A percentile compares a stretch with the other conserved stretches of the same genome.
Conservation (phyloP, 2,797 vertebrate genomes). For the Sebastes diaconus region DNA sequence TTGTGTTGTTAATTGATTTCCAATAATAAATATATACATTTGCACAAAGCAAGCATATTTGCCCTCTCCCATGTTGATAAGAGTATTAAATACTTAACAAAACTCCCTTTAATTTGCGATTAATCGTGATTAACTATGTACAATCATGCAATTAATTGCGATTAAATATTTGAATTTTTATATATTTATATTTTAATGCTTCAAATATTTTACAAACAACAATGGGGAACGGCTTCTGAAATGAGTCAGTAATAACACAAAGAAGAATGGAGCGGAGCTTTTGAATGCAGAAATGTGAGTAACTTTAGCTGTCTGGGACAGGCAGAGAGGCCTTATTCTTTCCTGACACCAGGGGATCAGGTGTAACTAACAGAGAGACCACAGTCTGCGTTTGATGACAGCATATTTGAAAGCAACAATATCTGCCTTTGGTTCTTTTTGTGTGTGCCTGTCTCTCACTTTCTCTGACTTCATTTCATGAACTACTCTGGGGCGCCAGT, state of each 20-base stretch:
- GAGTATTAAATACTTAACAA: no score
- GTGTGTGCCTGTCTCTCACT: constrained; percentile 3
- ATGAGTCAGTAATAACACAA: not conserved
- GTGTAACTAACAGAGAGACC: constrained; percentile 19
- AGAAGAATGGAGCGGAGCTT: not conserved
- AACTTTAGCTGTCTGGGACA: not conserved
- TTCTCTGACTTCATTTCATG: constrained; percentile 3
- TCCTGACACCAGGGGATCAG: constrained; percentile 6
- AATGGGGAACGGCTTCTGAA: not conserved
- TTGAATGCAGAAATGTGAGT: not conserved
- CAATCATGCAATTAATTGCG: no score
- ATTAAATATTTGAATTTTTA: no score
- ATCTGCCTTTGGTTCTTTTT: not conserved
- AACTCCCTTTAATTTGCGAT: no score
- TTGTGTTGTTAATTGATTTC: no score
- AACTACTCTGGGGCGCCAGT: not conserved
- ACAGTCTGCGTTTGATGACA: constrained; percentile 15
- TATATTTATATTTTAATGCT: no score
- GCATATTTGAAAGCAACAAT: constrained; percentile 11
- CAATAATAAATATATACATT: no score
- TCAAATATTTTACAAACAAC: not conserved
- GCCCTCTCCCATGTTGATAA: no score
- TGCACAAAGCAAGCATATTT: no score
- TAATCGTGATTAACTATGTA: no score
- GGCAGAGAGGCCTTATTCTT: constrained; percentile 1